Evolutionary conservation across 2,797 vertebrate species (phyloP).

Genomic region (Ctenopoma kingsleyae): DNA sequence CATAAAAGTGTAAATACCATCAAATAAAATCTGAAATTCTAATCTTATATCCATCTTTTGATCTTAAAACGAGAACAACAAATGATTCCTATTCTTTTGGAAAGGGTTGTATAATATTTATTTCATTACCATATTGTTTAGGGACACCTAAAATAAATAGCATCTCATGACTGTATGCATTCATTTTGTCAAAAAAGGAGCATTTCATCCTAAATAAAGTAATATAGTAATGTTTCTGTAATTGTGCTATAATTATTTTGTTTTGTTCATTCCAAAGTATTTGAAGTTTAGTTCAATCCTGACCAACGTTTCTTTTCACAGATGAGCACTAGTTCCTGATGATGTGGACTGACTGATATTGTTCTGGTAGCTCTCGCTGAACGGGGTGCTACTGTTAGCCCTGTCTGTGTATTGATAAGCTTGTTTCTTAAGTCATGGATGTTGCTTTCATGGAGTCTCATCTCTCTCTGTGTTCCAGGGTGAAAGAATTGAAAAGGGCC

Average conservation of each 20-base stretch:
- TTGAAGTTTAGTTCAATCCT: conserved; percentile 16
- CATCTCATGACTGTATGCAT: conserved; percentile 3
- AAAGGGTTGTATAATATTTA: background rate
- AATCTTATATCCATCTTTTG: too few relatives aligned
- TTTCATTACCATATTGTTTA: conserved; percentile 12
- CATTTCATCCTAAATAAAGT: conserved; percentile 17
- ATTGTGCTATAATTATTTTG: conserved; percentile 22
- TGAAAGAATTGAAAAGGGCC: conserved; percentile 99
- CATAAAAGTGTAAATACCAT: too few relatives aligned
- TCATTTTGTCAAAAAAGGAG: conserved; percentile 12
- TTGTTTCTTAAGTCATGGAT: background rate
- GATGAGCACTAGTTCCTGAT: conserved; percentile 51
- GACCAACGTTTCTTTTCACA: conserved; percentile 63
- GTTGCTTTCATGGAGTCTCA: conserved; percentile 21
- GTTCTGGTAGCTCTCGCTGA: conserved; percentile 30
- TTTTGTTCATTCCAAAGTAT: conserved; percentile 29
- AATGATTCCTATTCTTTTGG: too few relatives aligned
- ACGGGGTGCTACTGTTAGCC: conserved; percentile 21
- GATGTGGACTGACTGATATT: conserved; percentile 36
- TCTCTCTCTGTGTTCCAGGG: conserved; percentile 91
- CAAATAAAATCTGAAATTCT: too few relatives aligned
- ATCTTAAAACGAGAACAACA: too few relatives aligned
- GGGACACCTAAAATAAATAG: conserved; percentile 6
- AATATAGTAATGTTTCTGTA: conserved; percentile 29
- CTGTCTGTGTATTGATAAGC: conserved; percentile 8